Evolutionary conservation across 2,888 invertebrate species (phyloP).

Genomic region (Chloroclystis v-ata): DNA sequence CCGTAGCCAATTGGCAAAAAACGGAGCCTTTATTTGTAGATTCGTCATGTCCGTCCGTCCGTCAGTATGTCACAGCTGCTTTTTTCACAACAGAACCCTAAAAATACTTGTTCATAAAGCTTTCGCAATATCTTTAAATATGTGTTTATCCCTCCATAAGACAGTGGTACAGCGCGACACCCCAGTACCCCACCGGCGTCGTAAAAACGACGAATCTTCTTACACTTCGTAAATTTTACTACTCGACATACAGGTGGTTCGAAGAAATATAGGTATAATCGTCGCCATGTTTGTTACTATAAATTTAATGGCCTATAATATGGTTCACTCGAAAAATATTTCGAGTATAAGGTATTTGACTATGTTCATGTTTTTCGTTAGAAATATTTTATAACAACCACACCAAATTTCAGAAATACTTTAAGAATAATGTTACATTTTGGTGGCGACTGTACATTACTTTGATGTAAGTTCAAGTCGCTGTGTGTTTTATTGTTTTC

Average conservation of each 20-base stretch:
- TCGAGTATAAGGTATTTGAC: too few species aligned
- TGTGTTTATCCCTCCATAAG: not conserved
- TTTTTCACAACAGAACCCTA: too few species aligned
- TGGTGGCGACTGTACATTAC: conserved; percentile 19
- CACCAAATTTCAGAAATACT: not conserved
- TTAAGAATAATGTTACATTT: not conserved
- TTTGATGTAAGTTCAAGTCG: conserved; percentile 31
- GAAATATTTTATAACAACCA: too few species aligned
- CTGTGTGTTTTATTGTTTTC: conserved; percentile 50
- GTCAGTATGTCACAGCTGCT: too few species aligned
- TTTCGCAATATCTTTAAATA: too few species aligned
- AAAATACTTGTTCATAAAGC: too few species aligned
- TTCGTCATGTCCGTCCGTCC: too few species aligned
- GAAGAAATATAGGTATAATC: not conserved
- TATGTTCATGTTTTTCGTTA: too few species aligned
- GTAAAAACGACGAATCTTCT: conserved; percentile 66
- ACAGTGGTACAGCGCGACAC: not conserved
- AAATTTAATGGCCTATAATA: too few species aligned
- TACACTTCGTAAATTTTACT: conserved; percentile 73
- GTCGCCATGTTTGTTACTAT: not conserved
- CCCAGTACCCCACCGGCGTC: conserved; percentile 11
- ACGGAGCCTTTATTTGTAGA: too few species aligned
- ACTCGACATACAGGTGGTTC: conserved; percentile 38
- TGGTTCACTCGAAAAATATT: too few species aligned
- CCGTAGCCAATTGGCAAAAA: too few species aligned